Evolutionary conservation across 1,140 invertebrate species (phyloP), one percentile per base, ranked within the genome.

Genomic region (Glomeris maerens): DNA sequence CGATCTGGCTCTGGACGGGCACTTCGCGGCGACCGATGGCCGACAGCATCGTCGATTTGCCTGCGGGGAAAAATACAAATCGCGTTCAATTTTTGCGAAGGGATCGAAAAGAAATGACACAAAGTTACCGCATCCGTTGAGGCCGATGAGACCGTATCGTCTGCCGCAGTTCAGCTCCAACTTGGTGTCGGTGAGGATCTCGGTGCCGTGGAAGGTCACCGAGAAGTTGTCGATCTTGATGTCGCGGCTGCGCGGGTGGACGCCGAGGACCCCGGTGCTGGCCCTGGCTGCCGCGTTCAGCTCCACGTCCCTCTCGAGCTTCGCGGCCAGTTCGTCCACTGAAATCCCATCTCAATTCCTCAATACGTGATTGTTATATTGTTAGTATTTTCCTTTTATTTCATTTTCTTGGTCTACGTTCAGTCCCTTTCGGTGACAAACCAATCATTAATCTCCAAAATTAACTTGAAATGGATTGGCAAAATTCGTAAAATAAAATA

Each of bases 141-240:
- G 71, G 50, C 96, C 96, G 58, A 99, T 80, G 0, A 99, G 73
- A 58, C 95, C 96, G 69, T 98, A 98, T 57, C 95, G 77, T 58
- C 92, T 72, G 0, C 94, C 93, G 66, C 89, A 94, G 72, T 97
- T 98, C 60, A 99, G 75, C 69, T 98, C 95, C 0, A 98, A 71
- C 65, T 88, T 82, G 0, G 95, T 95, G 66, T 99, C 96, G 63
- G 86, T 83, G 44, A 98, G 74, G 50, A 99, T 72, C 73, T 98
- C 96, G 59, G 80, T 78, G 42, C 96, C 96, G 66, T 98, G 94
- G 67, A 98, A 99, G 44, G 91, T 97, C 47, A 99, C 89, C 28
- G 93, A 95, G 62, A 98, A 85, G 64, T 90, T 95, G 47, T 86
- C 84, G 60, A 99, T 93, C 68, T 98, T 98, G 26, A 98, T 76